Percentiles rank a stretch among this genome's conserved stretches.
Evolutionary conservation across 2,113 vertebrate species (phyloP).

Genomic region (Ardeotis arabs): DNA sequence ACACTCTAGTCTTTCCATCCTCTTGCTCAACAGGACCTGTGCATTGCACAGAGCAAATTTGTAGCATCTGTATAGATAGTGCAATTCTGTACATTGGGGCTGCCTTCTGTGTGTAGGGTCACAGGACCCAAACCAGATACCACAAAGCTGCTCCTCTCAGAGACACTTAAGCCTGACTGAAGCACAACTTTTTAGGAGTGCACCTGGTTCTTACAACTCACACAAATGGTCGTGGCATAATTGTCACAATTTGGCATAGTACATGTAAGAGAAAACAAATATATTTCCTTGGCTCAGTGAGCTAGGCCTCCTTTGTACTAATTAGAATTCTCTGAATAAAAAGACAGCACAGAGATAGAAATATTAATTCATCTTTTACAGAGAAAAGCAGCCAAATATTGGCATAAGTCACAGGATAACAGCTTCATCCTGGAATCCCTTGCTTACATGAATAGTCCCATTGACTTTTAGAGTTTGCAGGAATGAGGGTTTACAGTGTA

Average conservation of each 20-base stretch:
- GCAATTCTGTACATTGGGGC: neutral
- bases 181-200: neutral
- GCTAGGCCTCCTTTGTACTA: slow-evolving; percentile 9
- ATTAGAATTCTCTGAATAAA: slow-evolving; percentile 47
- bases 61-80: rapidly evolving
- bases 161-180: neutral
- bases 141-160: neutral
- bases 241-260: neutral
- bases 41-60: neutral
- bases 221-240: neutral
- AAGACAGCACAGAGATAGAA: neutral
- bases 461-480: slow-evolving; percentile 41
- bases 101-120: neutral
- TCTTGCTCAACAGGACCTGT: neutral
- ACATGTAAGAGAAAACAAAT: neutral
- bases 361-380: slow-evolving; percentile 28
- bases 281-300: slow-evolving; percentile 10
- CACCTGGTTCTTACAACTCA: neutral
- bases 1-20: neutral
- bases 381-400: slow-evolving; percentile 45
- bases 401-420: slow-evolving; percentile 36
- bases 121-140: neutral
- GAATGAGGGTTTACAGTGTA: neutral
- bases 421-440: slow-evolving; percentile 58
- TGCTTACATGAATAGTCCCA: slow-evolving; percentile 42